Percentiles rank a stretch among this genome's conserved stretches.
Conservation (phyloP, 2,888 invertebrate genomes). For the Empis livida region DNA sequence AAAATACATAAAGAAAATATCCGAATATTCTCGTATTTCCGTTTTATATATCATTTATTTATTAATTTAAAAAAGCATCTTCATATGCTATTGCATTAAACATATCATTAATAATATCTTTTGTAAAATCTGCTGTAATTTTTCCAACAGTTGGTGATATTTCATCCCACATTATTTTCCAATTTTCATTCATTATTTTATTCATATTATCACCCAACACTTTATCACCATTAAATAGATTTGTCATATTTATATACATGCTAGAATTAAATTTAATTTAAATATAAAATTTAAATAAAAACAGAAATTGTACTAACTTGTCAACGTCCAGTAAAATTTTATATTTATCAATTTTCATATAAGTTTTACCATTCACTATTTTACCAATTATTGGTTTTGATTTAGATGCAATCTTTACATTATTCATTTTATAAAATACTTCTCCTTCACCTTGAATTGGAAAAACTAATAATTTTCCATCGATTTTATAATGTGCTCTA, state of each 20-base stretch:
- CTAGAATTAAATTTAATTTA: neutral
- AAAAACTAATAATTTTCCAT: slow-evolving; percentile 8
- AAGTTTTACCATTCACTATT: neutral
- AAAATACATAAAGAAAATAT: too few relatives aligned
- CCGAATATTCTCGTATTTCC: too few relatives aligned
- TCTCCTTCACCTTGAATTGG: slow-evolving; percentile 9
- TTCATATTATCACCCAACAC: slow-evolving; percentile 27
- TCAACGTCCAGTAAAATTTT: neutral
- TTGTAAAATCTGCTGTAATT: slow-evolving; percentile 21
- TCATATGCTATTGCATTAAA: neutral
- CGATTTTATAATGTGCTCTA: slow-evolving; percentile 11
- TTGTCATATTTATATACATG: slow-evolving; percentile 11
- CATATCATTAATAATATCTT: slow-evolving; percentile 18
- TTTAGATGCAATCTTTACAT: slow-evolving; percentile 3
- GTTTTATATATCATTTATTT: too few relatives aligned
- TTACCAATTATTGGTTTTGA: neutral
- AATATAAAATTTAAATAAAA: too few relatives aligned
- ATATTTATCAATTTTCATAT: neutral
- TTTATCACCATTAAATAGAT: slow-evolving; percentile 30
- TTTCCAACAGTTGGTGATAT: slow-evolving; percentile 22
- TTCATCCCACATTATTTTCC: slow-evolving; percentile 26
- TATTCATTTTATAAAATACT: slow-evolving; percentile 1
- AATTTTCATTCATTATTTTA: slow-evolving; percentile 31
- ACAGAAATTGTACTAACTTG: neutral
- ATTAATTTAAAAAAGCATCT: neutral